These are phyloP conservation scores for Porphyrio hochstetteri DNA, from an alignment of 2,113 vertebrate genomes.

Conservation along the genomic window DNA sequence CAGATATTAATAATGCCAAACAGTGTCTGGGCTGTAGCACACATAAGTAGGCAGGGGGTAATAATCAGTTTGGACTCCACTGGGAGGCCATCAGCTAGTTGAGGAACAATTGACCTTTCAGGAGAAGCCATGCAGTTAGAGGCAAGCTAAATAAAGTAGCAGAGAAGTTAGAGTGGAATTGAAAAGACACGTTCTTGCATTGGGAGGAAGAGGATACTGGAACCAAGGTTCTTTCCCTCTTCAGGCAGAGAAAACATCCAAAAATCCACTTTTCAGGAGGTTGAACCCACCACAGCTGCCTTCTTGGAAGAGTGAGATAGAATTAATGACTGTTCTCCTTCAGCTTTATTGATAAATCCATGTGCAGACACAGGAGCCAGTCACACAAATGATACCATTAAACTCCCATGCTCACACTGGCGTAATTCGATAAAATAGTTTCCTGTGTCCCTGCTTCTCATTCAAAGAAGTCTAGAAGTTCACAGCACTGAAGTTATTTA, in stretches of 20 bases:
- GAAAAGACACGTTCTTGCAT: not conserved
- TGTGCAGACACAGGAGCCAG: not conserved
- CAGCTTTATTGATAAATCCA: not conserved
- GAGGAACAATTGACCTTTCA: constrained; percentile 25
- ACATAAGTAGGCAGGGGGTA: not conserved
- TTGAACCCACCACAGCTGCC: not conserved
- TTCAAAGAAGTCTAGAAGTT: not conserved
- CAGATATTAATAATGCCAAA: constrained; percentile 37
- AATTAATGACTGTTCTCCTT: not conserved
- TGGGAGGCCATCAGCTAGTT: not conserved
- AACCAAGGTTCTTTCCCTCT: not conserved
- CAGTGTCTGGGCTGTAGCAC: not conserved
- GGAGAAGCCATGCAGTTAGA: not conserved
- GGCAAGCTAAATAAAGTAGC: not conserved
- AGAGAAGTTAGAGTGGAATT: not conserved
- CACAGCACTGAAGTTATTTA: not conserved
- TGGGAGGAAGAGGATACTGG: not conserved
- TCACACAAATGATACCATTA: not conserved
- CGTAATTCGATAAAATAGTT: not conserved
- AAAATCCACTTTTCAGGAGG: not conserved
- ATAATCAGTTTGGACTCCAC: constrained; percentile 10
- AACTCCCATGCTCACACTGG: not conserved
- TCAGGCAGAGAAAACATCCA: not conserved
- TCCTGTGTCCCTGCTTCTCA: not conserved
- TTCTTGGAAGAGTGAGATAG: not conserved